These are phyloP conservation scores for Eretmocerus hayati DNA, from an alignment of 2,888 invertebrate genomes.

Conservation along the genomic window DNA sequence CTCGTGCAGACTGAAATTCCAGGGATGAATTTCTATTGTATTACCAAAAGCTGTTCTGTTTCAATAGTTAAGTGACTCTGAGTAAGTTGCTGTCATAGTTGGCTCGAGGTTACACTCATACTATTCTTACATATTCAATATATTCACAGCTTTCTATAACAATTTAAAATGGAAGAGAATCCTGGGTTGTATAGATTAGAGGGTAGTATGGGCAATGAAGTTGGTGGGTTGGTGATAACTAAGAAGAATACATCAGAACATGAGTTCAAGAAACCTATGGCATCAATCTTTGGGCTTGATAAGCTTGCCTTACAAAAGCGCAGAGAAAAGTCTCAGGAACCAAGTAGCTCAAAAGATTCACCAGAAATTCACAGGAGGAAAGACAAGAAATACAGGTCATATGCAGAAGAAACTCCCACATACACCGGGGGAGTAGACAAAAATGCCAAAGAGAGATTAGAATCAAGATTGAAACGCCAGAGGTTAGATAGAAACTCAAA, in stretches of 20 bases:
- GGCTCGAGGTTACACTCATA: too few species aligned
- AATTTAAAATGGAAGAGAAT: slow-evolving; percentile 28
- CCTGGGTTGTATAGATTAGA: slow-evolving; percentile 47
- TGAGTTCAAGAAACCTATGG: slow-evolving; percentile 68
- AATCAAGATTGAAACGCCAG: slow-evolving; percentile 41
- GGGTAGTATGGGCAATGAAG: slow-evolving; percentile 39
- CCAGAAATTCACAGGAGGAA: slow-evolving; percentile 31
- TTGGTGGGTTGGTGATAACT: slow-evolving; percentile 45
- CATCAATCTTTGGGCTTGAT: slow-evolving; percentile 76
- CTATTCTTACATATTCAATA: too few species aligned
- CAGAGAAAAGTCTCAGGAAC: slow-evolving; percentile 45
- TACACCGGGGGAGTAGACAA: slow-evolving; percentile 88
- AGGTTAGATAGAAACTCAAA: slow-evolving; percentile 30
- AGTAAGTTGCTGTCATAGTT: too few species aligned
- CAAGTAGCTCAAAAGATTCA: slow-evolving; percentile 40
- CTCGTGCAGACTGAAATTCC: too few species aligned
- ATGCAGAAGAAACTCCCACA: slow-evolving; percentile 85
- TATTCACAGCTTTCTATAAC: too few species aligned
- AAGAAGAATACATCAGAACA: slow-evolving; percentile 45
- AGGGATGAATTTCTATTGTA: too few species aligned
- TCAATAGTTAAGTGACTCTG: too few species aligned
- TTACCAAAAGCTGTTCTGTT: too few species aligned
- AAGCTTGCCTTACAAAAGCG: slow-evolving; percentile 74
- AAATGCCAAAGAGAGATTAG: slow-evolving; percentile 65
- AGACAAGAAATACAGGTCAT: slow-evolving; percentile 66